Base-by-base conservation (phyloP, 2,888 invertebrate genomes). In the Rambutsinella grinnellia region DNA sequence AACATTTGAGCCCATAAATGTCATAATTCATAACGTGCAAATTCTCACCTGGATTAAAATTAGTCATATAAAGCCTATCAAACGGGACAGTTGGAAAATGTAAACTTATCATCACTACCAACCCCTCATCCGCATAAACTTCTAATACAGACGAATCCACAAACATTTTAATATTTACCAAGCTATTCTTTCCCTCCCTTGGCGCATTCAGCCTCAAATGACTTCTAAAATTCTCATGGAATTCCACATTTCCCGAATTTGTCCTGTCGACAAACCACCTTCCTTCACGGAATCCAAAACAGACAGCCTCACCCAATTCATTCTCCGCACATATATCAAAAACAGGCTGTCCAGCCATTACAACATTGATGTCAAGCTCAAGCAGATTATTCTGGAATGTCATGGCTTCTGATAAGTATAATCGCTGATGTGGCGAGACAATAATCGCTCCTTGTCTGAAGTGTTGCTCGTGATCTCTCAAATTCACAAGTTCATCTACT, bases 101-200 rank as follows among this genome's bases (percentile, higher is more conserved):
- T 1, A 78, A 21, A 1, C 70, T 60, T 2, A 78, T 79, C 44
- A 79, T 19, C 1, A 27, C 47, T 21, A 76, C 78, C 0, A 79
- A 44, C 3, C 81, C 81, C 2, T 23, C 57, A 57, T 81, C 79
- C 1, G 71, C 68, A 63, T 76, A 78, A 1, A 81, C 53, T 65
- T 81, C 81, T 17, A 78, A 23, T 0, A 74, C 51, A 2, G 75
- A 63, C 6, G 65, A 27, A 23, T 81, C 81, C 10, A 78, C 0
- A 23, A 69, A 71, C 10, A 76, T 63, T 53, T 66, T 47, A 27
- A 81, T 46, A 8, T 27, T 36, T 3, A 79, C 51, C 21, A 47
- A 65, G n/a, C n/a, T n/a, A n/a, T n/a, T n/a, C n/a, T n/a, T n/a
- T n/a, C n/a, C n/a, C n/a, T n/a, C n/a, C n/a, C n/a, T n/a, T n/a